Conservation (phyloP, 2,888 invertebrate species). For the Crossocerus cetratus region DNA sequence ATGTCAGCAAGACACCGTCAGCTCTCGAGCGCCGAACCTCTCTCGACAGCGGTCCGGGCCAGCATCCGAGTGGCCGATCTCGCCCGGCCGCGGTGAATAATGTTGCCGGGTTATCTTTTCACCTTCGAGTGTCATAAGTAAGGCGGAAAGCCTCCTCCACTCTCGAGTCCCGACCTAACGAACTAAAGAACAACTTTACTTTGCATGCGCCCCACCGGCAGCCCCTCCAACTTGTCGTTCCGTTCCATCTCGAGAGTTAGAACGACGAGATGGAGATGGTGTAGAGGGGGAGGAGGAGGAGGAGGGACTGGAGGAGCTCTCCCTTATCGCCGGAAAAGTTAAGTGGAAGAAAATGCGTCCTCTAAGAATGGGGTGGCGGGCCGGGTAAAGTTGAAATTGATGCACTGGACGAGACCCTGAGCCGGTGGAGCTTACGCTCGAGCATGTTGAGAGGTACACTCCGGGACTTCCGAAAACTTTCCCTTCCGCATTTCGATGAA, state of each 20-base stretch:
- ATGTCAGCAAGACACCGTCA: conserved; percentile 40
- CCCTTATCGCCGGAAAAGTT: conserved; percentile 71
- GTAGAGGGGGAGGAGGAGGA: background rate
- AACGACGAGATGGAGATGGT: conserved; percentile 22
- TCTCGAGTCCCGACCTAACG: conserved; percentile 64
- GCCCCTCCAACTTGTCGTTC: conserved; percentile 25
- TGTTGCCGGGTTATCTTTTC: conserved; percentile 73
- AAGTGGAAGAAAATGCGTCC: conserved; percentile 75
- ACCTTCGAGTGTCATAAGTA: conserved; percentile 74
- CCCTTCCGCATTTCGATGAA: conserved; percentile 22
- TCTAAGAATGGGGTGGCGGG: conserved; percentile 53
- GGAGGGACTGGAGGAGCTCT: conserved; percentile 9
- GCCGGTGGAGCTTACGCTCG: conserved; percentile 45
- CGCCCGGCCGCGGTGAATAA: conserved; percentile 66
- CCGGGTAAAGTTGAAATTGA: conserved; percentile 72
- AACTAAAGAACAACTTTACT: conserved; percentile 74
- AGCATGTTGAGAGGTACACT: conserved; percentile 19
- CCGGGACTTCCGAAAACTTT: conserved; percentile 32
- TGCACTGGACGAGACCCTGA: conserved; percentile 68
- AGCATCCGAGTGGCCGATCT: conserved; percentile 10
- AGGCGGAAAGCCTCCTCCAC: conserved; percentile 56
- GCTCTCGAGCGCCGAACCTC: conserved; percentile 1
- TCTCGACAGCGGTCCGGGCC: conserved; percentile 1
- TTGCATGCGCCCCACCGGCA: conserved; percentile 52
- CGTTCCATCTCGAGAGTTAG: conserved; percentile 1